Evolutionary conservation across 2,113 vertebrate species (phyloP).

Genomic region (Tenrec ecaudatus): DNA sequence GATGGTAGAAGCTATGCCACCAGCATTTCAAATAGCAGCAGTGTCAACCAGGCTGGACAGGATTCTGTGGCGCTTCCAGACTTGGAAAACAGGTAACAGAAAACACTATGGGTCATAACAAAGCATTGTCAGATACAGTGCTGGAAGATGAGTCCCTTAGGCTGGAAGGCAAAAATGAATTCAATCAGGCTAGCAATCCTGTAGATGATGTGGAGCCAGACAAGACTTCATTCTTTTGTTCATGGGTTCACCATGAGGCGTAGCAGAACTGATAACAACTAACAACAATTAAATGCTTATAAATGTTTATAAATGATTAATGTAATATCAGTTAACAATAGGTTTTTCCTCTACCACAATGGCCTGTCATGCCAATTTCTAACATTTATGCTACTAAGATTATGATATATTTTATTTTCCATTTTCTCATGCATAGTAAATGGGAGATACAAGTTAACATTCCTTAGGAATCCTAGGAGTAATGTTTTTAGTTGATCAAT

Average conservation of each 20-base stretch:
- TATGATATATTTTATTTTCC: conserved; percentile 47
- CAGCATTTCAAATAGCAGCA: no score
- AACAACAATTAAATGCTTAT: conserved; percentile 42
- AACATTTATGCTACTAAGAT: conserved; percentile 25
- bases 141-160: no score
- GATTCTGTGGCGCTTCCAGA: no score
- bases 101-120: no score
- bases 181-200: no score
- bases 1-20: no score
- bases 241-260: background rate
- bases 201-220: no score
- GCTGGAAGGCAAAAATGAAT: no score
- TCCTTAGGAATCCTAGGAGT: conserved; percentile 63
- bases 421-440: conserved; percentile 29
- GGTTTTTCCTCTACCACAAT: background rate
- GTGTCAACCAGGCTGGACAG: no score
- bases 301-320: conserved; percentile 36
- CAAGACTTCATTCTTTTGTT: background rate
- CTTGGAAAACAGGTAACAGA: no score
- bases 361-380: conserved; percentile 46
- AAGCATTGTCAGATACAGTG: no score
- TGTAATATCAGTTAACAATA: conserved; percentile 28
- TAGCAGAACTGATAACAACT: background rate
- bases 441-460: conserved; percentile 38
- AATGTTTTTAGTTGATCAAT: conserved; percentile 54